These are phyloP conservation scores for Temnothorax nylanderi DNA, from an alignment of 1,140 invertebrate genomes.

Conservation along the genomic window DNA sequence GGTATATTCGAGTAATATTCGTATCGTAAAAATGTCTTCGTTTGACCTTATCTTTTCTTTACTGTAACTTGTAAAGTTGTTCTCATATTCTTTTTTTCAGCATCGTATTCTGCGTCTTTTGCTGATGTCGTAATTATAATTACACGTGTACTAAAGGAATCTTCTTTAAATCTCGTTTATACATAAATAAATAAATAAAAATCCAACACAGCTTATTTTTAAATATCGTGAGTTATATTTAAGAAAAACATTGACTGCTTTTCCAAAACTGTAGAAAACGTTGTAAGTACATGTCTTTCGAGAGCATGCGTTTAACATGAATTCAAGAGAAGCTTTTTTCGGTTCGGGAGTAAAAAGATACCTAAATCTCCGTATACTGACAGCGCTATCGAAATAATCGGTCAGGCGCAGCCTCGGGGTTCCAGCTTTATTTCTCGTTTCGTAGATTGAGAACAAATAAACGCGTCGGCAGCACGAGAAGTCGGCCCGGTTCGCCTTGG, in stretches of 20 bases:
- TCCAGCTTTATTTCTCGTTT: constrained; percentile 44
- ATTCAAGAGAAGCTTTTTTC: neutral
- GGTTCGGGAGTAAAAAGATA: neutral
- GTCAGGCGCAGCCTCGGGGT: neutral
- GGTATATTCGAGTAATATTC: neutral
- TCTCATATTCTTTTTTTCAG: too few relatives aligned
- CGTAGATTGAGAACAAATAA: constrained; percentile 52
- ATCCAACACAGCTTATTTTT: neutral
- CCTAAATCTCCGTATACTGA: neutral
- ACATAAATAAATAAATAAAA: neutral
- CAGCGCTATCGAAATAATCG: constrained; percentile 35
- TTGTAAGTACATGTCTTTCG: neutral
- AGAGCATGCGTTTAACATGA: neutral
- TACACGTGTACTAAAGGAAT: too few relatives aligned
- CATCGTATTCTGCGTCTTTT: too few relatives aligned
- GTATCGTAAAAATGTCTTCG: neutral
- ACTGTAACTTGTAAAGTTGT: too few relatives aligned
- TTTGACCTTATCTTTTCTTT: too few relatives aligned
- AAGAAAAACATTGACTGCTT: neutral
- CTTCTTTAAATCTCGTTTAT: too few relatives aligned
- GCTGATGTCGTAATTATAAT: too few relatives aligned
- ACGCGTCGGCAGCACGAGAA: constrained; percentile 31
- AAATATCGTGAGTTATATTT: neutral
- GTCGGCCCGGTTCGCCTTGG: constrained; percentile 54
- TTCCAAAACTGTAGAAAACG: neutral